Percentiles rank a stretch among this genome's conserved stretches.
These are phyloP conservation scores for Rotaria magnacalcarata DNA, from an alignment of 2,888 invertebrate genomes.

Conservation along the genomic window DNA sequence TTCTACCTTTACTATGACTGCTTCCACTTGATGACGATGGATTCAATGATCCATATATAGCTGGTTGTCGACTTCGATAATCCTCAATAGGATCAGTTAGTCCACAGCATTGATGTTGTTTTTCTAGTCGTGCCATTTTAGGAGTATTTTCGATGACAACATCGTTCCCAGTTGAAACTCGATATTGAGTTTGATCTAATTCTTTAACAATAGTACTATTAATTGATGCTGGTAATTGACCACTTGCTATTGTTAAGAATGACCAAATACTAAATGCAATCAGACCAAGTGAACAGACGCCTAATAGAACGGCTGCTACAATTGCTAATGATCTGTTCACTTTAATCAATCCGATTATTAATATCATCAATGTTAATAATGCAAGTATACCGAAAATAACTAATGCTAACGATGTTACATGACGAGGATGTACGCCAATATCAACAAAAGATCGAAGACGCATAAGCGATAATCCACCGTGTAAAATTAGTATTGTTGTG, in stretches of 20 bases:
- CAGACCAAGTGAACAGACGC: neutral
- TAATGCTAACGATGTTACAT: neutral
- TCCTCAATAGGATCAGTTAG: neutral
- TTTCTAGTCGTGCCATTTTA: constrained; percentile 20
- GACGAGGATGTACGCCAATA: constrained; percentile 2
- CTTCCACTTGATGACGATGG: neutral
- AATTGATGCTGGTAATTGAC: neutral
- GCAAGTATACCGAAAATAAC: neutral
- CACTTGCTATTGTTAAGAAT: neutral
- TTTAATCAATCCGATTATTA: neutral
- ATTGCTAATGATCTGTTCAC: neutral
- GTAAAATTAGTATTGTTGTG: neutral
- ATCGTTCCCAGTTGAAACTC: neutral
- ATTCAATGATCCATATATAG: neutral
- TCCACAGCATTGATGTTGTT: constrained; percentile 22
- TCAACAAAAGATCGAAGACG: neutral
- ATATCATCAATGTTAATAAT: neutral
- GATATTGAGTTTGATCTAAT: constrained; percentile 7
- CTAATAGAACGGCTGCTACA: neutral
- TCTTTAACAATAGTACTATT: neutral
- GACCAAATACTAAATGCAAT: neutral
- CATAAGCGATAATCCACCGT: neutral
- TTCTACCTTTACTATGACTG: neutral
- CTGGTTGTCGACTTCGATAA: neutral
- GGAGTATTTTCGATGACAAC: neutral